phyloP scores from a whole-genome alignment of 2,113 vertebrate species.

The Scortum barcoo region DNA sequence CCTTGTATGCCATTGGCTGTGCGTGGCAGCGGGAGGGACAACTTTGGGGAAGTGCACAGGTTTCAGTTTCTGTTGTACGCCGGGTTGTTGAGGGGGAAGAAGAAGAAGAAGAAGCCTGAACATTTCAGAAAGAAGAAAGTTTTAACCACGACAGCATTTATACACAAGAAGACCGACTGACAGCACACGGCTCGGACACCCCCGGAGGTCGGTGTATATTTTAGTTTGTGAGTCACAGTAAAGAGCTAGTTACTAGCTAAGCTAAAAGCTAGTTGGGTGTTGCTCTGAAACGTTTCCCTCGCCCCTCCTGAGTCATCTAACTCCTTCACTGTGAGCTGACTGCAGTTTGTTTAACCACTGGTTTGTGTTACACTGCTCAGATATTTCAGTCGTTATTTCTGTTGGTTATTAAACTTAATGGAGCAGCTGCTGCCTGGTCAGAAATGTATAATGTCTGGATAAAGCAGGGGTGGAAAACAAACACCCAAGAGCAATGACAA shows the following conservation, averaged over 20 bases:
- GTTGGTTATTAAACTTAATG: background rate
- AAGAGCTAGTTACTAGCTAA: background rate
- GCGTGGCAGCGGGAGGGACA: constrained; percentile 3
- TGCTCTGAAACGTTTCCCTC: too few species aligned
- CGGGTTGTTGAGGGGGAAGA: accelerated
- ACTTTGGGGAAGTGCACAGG: constrained; percentile 47
- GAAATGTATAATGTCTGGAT: too few species aligned
- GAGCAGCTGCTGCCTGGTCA: too few species aligned
- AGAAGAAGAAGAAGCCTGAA: background rate
- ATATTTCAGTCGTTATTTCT: too few species aligned
- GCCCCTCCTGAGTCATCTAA: too few species aligned
- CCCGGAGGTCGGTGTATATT: background rate
- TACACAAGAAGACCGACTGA: background rate
- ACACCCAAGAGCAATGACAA: too few species aligned
- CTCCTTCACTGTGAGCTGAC: background rate
- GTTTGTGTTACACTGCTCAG: background rate
- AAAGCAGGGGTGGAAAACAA: too few species aligned
- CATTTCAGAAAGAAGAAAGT: background rate
- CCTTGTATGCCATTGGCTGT: constrained; percentile 52
- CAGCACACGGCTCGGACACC: background rate
- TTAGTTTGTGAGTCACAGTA: background rate
- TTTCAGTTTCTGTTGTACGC: background rate
- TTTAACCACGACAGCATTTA: background rate
- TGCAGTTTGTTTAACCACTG: background rate
- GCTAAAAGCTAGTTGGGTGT: background rate